phyloP scores from a whole-genome alignment of 2,888 invertebrate species.

The Cosmia trapezina region DNA sequence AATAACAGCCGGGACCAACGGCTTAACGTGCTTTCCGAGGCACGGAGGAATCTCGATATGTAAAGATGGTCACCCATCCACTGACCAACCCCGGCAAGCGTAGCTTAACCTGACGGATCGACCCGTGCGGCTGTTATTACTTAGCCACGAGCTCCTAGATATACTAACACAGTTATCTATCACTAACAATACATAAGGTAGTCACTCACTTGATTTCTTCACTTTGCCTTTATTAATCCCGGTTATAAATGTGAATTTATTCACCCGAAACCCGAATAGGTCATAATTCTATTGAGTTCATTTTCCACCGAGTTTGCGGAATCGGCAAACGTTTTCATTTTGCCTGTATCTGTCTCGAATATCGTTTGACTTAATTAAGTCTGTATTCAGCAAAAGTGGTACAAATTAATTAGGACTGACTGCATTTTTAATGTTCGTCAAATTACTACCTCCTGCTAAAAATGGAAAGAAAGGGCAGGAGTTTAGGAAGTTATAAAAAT shows the following conservation, averaged over 20 bases:
- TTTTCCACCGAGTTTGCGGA: background rate
- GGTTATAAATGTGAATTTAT: background rate
- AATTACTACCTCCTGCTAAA: background rate
- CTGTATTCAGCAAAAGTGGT: conserved; percentile 2
- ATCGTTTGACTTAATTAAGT: conserved; percentile 19
- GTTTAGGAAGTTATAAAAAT: background rate
- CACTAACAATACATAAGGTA: background rate
- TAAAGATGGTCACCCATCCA: no score
- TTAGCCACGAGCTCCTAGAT: no score
- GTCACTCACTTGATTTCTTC: background rate
- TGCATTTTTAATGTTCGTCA: background rate
- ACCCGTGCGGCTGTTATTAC: no score
- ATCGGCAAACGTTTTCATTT: conserved; percentile 20
- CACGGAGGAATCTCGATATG: no score
- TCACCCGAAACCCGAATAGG: background rate
- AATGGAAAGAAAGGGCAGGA: background rate
- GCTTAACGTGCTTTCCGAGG: no score
- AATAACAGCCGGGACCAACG: no score
- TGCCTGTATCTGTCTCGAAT: background rate
- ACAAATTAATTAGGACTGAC: background rate
- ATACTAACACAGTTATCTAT: background rate
- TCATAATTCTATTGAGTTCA: background rate
- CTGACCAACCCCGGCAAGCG: no score
- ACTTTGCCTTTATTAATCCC: background rate
- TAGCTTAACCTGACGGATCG: no score